Percentiles rank a stretch among this genome's conserved stretches.
These are phyloP conservation scores for Brenthis daphne DNA, from an alignment of 2,888 invertebrate genomes.

Conservation along the genomic window DNA sequence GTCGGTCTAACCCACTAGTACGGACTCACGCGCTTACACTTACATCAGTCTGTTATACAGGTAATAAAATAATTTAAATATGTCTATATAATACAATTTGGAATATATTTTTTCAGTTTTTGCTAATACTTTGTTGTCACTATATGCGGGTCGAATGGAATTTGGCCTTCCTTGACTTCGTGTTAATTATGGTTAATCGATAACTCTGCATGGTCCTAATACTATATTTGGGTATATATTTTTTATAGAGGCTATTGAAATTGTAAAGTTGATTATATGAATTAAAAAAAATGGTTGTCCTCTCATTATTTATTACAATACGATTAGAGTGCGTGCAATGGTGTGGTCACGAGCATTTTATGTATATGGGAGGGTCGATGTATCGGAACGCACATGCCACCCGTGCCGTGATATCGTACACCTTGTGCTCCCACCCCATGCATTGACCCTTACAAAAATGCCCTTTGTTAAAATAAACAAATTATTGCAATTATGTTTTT, in stretches of 20 bases:
- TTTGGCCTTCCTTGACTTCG: slow-evolving; percentile 48
- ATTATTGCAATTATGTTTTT: slow-evolving; percentile 45
- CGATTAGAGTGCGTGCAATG: slow-evolving; percentile 57
- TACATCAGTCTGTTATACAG: slow-evolving; percentile 89
- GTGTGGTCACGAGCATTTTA: slow-evolving; percentile 51
- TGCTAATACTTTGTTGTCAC: slow-evolving; percentile 1
- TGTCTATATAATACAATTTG: slow-evolving; percentile 19
- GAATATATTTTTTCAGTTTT: slow-evolving; percentile 4
- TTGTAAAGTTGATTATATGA: neutral
- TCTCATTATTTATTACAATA: slow-evolving; percentile 56
- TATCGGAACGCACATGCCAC: slow-evolving; percentile 76
- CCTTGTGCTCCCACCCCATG: slow-evolving; percentile 76
- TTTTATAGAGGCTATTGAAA: slow-evolving; percentile 17
- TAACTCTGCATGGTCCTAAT: slow-evolving; percentile 38
- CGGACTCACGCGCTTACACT: slow-evolving; percentile 89
- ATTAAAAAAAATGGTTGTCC: slow-evolving; percentile 7
- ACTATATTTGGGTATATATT: slow-evolving; percentile 44
- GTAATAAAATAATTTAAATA: slow-evolving; percentile 72
- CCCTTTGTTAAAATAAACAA: slow-evolving; percentile 45
- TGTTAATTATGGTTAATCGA: slow-evolving; percentile 61
- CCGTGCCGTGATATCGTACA: slow-evolving; percentile 76
- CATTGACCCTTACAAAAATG: slow-evolving; percentile 63
- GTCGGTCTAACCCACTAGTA: slow-evolving; percentile 82
- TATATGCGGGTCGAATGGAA: slow-evolving; percentile 60
- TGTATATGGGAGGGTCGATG: slow-evolving; percentile 60